Conservation (phyloP, 1,140 invertebrate genomes). For the Apis cerana region DNA sequence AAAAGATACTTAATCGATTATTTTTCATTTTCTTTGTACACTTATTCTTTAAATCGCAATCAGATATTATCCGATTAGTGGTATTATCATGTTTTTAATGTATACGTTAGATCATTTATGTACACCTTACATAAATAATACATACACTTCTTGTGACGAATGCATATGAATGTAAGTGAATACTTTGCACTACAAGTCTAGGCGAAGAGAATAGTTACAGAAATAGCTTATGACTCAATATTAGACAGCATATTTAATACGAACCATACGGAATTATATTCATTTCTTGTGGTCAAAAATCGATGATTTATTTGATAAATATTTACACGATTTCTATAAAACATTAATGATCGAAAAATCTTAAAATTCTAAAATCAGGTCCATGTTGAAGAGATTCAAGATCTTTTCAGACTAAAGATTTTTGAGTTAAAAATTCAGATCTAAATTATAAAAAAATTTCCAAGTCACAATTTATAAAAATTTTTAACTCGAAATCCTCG, state of each 20-base stretch:
- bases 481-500: background rate
- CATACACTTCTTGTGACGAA: constrained; percentile 4
- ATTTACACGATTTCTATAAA: background rate
- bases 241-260: constrained; percentile 56
- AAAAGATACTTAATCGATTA: background rate
- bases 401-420: no score
- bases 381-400: no score
- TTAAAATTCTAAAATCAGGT: no score
- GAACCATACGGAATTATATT: constrained; percentile 1
- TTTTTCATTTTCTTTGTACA: background rate
- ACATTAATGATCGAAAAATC: background rate
- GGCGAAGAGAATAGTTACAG: constrained; percentile 49
- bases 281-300: background rate
- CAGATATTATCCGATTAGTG: constrained; percentile 1
- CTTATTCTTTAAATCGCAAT: background rate
- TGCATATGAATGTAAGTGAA: background rate
- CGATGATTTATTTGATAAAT: background rate
- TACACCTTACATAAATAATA: background rate
- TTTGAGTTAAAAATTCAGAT: no score
- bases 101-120: background rate
- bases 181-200: constrained; percentile 22
- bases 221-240: constrained; percentile 73
- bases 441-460: no score
- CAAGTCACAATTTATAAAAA: no score
- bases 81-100: constrained; percentile 5